Evolutionary conservation across 2,113 vertebrate genomes (phyloP), one percentile per base, ranked within the genome.

Genomic region (Eurypyga helias): DNA sequence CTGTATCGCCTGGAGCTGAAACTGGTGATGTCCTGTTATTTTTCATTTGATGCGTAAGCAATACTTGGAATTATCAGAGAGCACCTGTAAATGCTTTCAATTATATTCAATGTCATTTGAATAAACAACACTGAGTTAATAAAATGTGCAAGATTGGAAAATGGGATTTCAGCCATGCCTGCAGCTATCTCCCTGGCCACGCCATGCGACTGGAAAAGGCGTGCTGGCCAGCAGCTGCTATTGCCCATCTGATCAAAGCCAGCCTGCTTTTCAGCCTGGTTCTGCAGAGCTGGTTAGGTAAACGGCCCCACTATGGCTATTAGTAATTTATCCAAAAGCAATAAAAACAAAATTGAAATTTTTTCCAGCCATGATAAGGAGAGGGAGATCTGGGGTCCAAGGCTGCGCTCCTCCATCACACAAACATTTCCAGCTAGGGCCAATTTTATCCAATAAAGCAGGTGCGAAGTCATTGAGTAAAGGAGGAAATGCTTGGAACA

Each of bases 121-220:
- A 31, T 36, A 41, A 41, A 41, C 41, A 41, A 41, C 41, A 41
- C 41, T 41, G 41, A 82, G 45, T 65, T 69, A 75, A 52, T 75
- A 65, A 67, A 76, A 41, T 16, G 17, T 4, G 0, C 17, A 29
- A 18, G 26, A 11, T 2, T 19, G 48, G 20, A 48, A 80, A 89
- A 76, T 2, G 13, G 11, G 9, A 5, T 77, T 86, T 33, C 6
- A 31, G 83, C 15, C 10, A 2, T 3, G 28, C 65, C 73, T 33
- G 48, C 34, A 51, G n/a, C 31, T 14, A 5, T 11, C n/a, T 72
- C 18, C 11, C 51, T 5, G 15, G 38, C 45, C 34, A 0, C 1
- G 24, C 28, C 19, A 7, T 2, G 33, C 0, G 0, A 24, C 16
- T 28, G 12, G 26, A 33, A 9, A 28, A 14, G 9, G 21, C 11